Evolutionary conservation across 1,140 invertebrate genomes (phyloP).

Genomic region (Daktulosphaira vitifoliae): DNA sequence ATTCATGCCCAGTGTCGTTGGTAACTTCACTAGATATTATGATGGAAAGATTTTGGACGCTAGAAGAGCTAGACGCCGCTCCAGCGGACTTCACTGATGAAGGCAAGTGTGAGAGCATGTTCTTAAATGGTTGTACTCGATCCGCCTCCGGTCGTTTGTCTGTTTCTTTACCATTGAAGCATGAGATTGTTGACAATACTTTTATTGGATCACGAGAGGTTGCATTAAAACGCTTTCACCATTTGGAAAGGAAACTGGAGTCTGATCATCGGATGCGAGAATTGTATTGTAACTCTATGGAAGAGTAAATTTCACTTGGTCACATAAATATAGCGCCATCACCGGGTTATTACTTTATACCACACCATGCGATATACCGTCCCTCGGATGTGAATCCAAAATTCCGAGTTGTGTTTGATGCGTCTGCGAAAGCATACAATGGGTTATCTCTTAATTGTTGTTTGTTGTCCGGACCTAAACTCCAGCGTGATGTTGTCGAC

Average conservation of each 20-base stretch:
- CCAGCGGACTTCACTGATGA: not conserved
- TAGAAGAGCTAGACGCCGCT: not conserved
- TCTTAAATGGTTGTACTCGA: too few species aligned
- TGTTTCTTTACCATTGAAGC: not conserved
- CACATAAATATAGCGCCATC: too few species aligned
- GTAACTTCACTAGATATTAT: not conserved
- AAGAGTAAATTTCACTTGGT: too few species aligned
- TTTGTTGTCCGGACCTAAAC: constrained; percentile 39
- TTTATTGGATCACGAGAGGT: not conserved
- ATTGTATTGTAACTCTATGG: not conserved
- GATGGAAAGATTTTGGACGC: not conserved
- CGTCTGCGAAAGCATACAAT: constrained; percentile 37
- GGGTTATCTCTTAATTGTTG: constrained; percentile 39
- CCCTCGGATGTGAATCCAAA: constrained; percentile 38
- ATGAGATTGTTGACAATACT: not conserved
- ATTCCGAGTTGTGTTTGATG: constrained; percentile 43
- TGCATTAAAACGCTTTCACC: not conserved
- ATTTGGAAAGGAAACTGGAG: too few species aligned
- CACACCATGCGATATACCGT: constrained; percentile 40
- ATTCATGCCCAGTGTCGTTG: too few species aligned
- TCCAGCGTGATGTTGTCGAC: constrained; percentile 43
- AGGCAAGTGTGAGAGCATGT: not conserved
- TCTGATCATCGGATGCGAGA: not conserved
- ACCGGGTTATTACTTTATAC: constrained; percentile 34
- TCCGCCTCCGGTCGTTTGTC: not conserved